These are phyloP conservation scores for Zoroaster sp. DNA, from an alignment of 53 echinoderm and acorn worm species.

Conservation along the genomic window DNA sequence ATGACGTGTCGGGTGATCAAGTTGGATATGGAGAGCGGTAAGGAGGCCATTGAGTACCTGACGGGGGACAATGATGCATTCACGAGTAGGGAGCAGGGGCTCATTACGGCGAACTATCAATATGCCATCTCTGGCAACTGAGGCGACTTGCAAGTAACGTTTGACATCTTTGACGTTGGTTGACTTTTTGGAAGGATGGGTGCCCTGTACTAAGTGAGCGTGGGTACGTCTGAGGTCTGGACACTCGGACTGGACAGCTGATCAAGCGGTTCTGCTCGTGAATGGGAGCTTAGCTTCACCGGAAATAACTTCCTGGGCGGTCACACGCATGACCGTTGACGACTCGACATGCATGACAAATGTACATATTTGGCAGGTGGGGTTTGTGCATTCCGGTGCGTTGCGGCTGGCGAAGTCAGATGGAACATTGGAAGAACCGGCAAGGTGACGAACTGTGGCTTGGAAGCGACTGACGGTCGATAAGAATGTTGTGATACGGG, in stretches of 20 bases:
- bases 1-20: too few species aligned
- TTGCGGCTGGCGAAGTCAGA: conserved; percentile 60
- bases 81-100: too few species aligned
- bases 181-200: conserved; percentile 68
- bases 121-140: too few species aligned
- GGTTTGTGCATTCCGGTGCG: conserved; percentile 37
- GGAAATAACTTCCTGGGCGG: conserved; percentile 51
- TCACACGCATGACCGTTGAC: conserved; percentile 25
- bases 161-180: too few species aligned
- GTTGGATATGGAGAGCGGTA: too few species aligned
- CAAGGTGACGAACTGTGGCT: too few species aligned
- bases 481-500: too few species aligned
- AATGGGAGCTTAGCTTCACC: conserved; percentile 42
- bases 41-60: too few species aligned
- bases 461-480: too few species aligned
- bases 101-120: too few species aligned
- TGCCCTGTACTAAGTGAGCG: conserved; percentile 61
- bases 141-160: too few species aligned
- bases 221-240: conserved; percentile 49
- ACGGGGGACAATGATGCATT: too few species aligned
- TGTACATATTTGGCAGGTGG: conserved; percentile 65
- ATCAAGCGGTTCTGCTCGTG: conserved; percentile 67
- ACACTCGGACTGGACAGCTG: conserved; percentile 56
- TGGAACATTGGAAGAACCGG: conserved; percentile 50
- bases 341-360: conserved; percentile 34